Conservation (phyloP, 2,797 vertebrate species). For the Cirrhinus molitorella region DNA sequence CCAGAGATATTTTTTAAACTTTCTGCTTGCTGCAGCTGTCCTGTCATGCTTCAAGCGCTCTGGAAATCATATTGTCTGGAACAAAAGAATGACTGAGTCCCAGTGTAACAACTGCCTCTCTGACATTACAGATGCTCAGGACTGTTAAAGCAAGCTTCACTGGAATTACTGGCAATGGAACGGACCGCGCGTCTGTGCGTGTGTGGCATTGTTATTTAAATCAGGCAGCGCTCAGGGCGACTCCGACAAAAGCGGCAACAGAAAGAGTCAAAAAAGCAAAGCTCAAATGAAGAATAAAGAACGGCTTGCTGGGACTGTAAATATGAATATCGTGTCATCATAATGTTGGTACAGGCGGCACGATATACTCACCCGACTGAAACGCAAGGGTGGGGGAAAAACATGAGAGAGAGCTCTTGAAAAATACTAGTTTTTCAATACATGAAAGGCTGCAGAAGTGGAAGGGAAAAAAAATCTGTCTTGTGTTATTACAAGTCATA, state of each 20-base stretch:
- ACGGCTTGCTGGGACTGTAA: conserved; percentile 40
- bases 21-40: conserved; percentile 53
- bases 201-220: conserved; percentile 53
- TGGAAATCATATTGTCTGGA: conserved; percentile 51
- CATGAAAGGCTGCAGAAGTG: conserved; percentile 48
- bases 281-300: conserved; percentile 41
- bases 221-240: conserved; percentile 49
- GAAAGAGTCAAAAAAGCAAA: conserved; percentile 37
- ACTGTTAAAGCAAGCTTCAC: conserved; percentile 45
- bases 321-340: conserved; percentile 57
- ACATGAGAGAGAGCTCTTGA: conserved; percentile 44
- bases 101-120: conserved; percentile 42
- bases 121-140: conserved; percentile 48
- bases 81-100: conserved; percentile 45
- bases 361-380: conserved; percentile 20
- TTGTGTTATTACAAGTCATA: conserved; percentile 63
- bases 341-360: conserved; percentile 46
- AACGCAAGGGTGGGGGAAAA: not conserved
- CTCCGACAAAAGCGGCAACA: conserved; percentile 45
- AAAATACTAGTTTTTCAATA: conserved; percentile 57
- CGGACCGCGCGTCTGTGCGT: conserved; percentile 8
- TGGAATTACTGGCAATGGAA: conserved; percentile 38
- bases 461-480: conserved; percentile 21
- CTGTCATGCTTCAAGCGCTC: conserved; percentile 50
- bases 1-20: conserved; percentile 59